A percentile compares a stretch with the other conserved stretches of the same genome.
These are phyloP conservation scores for Marisa cornuarietis DNA, from an alignment of 1,140 invertebrate genomes.

Conservation along the genomic window DNA sequence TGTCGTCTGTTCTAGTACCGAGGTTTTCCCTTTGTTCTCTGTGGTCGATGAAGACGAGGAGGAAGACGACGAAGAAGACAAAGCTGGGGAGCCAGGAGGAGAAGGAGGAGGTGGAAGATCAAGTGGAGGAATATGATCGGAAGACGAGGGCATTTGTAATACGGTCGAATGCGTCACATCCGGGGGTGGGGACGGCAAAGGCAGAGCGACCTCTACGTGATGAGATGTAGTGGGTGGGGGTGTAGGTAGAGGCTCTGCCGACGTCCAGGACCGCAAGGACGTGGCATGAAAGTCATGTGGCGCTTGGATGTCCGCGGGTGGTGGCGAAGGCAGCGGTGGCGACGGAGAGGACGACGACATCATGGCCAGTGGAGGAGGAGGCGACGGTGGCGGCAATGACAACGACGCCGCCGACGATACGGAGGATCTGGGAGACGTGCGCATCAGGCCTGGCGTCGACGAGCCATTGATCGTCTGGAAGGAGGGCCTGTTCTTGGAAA, in stretches of 20 bases:
- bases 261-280: neutral
- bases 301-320: neutral
- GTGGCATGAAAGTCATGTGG: neutral
- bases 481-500: conserved; percentile 9
- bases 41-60: neutral
- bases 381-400: neutral
- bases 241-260: neutral
- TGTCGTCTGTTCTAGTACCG: neutral
- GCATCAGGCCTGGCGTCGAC: conserved; percentile 7
- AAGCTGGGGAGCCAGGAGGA: neutral
- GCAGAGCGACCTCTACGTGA: neutral
- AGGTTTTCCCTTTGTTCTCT: neutral
- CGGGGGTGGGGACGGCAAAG: neutral
- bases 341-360: neutral
- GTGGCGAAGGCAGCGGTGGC: conserved; percentile 7
- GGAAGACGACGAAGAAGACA: neutral
- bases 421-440: neutral
- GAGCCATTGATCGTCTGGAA: conserved; percentile 24
- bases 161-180: neutral
- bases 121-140: neutral
- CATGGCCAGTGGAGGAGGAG: neutral
- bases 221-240: neutral
- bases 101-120: neutral
- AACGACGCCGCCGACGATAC: neutral
- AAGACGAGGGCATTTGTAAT: neutral